Evolutionary conservation across 2,113 vertebrate genomes (phyloP), one percentile per base, ranked within the genome.

Genomic region (Pteronura brasiliensis): DNA sequence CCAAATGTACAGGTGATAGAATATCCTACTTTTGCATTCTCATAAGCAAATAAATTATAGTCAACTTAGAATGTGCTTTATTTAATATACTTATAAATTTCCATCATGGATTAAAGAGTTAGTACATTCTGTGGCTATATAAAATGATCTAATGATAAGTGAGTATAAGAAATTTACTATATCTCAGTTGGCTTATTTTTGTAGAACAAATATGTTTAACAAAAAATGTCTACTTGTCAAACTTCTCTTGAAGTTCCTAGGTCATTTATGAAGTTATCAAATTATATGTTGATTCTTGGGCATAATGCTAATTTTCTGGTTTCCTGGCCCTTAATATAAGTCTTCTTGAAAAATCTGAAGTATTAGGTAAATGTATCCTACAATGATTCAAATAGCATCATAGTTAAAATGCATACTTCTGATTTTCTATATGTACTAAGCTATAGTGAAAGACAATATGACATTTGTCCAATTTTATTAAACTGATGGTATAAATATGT

Each of bases 231-330:
- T 52, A 52, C 49, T 52, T 52, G 49, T 6, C 10, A 36, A 71
- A n/a, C 2, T 27, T 88, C 34, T 59, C 83, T 94, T 84, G 4
- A 49, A 52, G 29, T 91, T 88, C 82, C 55, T 31, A 93, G 21
- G 36, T 61, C 5, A 94, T 47, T 90, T 79, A 67, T 77, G 14
- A 90, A 86, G 44, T 86, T 90, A 67, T 88, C 91, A 94, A 96
- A 49, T 92, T 77, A 59, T 47, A 82, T 61, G 18, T 42, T 90
- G 52, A 80, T 72, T 77, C 7, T 71, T 95, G 49, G 69, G 6
- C n/a, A 82, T 15, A 79, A 29, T 63, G 12, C 47, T 86, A 77
- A 95, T 90, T 72, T 79, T 31, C 52, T 7, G 65, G n/a, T 95
- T 71, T 95, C 95, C 18, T 81, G 29, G 67, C 9, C 7, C 39